phyloP scores from a whole-genome alignment of 1,140 invertebrate species.

The Anoplolepis gracilipes region DNA sequence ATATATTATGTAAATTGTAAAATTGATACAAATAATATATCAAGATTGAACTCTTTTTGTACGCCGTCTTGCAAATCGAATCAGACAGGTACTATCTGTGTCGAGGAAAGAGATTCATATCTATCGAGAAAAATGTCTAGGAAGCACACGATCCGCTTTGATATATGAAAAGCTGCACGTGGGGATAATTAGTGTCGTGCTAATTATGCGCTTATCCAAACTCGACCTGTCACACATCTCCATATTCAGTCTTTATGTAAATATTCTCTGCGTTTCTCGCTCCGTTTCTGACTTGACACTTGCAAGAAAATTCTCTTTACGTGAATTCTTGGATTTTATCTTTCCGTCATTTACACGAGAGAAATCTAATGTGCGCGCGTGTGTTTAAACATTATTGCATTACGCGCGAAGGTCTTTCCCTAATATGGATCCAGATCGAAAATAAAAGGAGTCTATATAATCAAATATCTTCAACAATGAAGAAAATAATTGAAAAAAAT shows the following conservation, averaged over 20 bases:
- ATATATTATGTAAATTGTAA: neutral
- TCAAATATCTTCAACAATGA: neutral
- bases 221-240: neutral
- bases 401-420: conserved; percentile 51
- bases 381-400: conserved; percentile 55
- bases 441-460: neutral
- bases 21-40: no score
- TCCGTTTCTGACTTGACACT: neutral
- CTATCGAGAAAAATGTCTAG: conserved; percentile 16
- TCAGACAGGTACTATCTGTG: neutral
- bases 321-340: neutral
- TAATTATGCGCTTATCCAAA: conserved; percentile 25
- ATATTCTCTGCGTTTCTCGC: neutral
- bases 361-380: neutral
- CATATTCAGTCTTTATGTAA: neutral
- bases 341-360: neutral
- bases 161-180: neutral
- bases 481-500: neutral
- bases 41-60: neutral
- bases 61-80: neutral
- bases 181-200: conserved; percentile 24
- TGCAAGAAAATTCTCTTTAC: neutral
- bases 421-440: neutral
- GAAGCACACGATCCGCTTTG: neutral
- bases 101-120: neutral